Evolutionary conservation across 2,888 invertebrate species (phyloP).

Genomic region (Hofmannophila pseudospretella): DNA sequence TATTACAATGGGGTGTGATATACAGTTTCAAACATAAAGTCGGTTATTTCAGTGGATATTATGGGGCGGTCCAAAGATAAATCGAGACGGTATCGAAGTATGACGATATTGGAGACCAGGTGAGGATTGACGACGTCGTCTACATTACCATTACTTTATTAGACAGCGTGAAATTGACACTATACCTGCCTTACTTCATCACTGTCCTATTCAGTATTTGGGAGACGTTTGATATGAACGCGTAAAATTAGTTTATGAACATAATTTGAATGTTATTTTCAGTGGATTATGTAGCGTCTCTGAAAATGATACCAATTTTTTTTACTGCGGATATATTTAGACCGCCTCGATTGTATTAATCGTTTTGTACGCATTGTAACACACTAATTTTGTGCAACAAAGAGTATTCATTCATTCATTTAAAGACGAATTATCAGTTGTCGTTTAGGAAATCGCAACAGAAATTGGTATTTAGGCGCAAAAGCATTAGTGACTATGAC

Average conservation of each 20-base stretch:
- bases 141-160: slow-evolving; percentile 28
- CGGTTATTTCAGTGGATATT: background rate
- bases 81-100: background rate
- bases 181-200: background rate
- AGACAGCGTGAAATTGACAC: slow-evolving; percentile 51
- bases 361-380: no score
- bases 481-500: no score
- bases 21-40: background rate
- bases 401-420: no score
- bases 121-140: background rate
- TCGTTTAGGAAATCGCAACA: no score
- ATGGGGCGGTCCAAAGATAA: background rate
- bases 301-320: no score
- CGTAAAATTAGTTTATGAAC: slow-evolving; percentile 6
- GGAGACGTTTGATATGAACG: slow-evolving; percentile 2
- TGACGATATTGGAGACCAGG: background rate
- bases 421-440: no score
- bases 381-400: no score
- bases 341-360: no score
- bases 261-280: no score
- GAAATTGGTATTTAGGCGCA: no score
- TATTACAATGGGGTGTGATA: background rate
- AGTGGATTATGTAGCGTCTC: no score
- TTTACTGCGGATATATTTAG: no score
- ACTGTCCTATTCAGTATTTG: slow-evolving; percentile 9